Evolutionary conservation across 2,797 vertebrate genomes (phyloP), one percentile per base, ranked within the genome.

Genomic region (Diplodus sargus): DNA sequence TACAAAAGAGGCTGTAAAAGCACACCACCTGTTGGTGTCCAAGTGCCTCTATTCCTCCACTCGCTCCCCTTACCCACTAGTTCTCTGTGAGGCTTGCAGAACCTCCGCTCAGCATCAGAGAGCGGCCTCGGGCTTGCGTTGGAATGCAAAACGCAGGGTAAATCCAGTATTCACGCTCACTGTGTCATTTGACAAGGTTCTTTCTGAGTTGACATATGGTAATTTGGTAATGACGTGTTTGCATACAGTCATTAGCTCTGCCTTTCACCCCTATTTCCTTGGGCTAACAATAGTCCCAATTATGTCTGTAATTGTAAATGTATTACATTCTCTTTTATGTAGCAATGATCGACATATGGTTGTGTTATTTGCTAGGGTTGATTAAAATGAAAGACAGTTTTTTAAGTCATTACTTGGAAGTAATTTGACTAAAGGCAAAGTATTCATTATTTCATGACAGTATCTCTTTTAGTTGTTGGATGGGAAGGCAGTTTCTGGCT

Each of bases 21-120:
- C 86, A 94, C 94, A 93, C 95, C 94, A 95, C 94, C 94, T 95
- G 95, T 95, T 95, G 93, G 93, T 93, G 87, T 93, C 89, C 85
- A 20, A 91, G 88, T 90, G 90, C 90, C 90, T 93, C 86, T 92
- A 78, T 92, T 90, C 85, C 84, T 89, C 87, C 81, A 53, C 81
- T 87, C 71, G 20, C 85, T 90, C 77, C 85, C 66, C 74, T 84
- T 82, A 73, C 74, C 34, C 78, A 78, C 68, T 49, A 68, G 72
- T 91, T 88, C 81, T 83, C 79, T 81, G 75, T 68, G 71, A 87
- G 83, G 80, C 89, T 85, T 54, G 62, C 83, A 82, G 83, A 89
- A 78, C 84, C 77, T 34, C 76, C 13, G 76, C 89, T 91, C 84
- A 42, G 90, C 87, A 88, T 90, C 84, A 82, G 81, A 92, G 87